Evolutionary conservation across 2,797 vertebrate species (phyloP).

Genomic region (Sebastes aleutianus): DNA sequence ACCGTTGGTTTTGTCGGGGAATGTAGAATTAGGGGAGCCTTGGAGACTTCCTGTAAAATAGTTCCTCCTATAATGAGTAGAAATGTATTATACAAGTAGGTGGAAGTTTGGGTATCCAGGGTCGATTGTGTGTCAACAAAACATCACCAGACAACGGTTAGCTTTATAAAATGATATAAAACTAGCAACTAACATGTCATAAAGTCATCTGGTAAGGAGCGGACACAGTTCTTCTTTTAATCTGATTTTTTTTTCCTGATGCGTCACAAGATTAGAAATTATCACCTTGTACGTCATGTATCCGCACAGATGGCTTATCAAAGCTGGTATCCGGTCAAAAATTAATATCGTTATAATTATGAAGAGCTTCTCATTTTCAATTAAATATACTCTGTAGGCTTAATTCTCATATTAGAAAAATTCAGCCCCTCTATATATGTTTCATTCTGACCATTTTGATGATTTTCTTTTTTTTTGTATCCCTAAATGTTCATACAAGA

Average conservation of each 20-base stretch:
- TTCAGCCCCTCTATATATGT: background rate
- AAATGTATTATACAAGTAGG: constrained; percentile 1
- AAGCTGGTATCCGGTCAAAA: background rate
- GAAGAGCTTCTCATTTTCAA: background rate
- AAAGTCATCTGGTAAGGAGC: background rate
- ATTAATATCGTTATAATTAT: background rate
- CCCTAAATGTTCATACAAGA: background rate
- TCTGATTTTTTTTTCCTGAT: background rate
- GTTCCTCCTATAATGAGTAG: constrained; percentile 15
- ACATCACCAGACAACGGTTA: background rate
- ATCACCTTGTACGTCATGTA: background rate
- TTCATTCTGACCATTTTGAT: background rate
- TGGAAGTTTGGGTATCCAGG: background rate
- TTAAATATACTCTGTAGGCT: background rate
- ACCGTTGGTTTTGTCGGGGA: background rate
- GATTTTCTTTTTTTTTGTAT: background rate
- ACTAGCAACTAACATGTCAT: background rate
- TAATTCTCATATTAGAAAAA: background rate
- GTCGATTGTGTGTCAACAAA: background rate
- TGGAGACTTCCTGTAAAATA: constrained; percentile 3
- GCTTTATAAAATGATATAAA: background rate
- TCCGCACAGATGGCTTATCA: constrained; percentile 4
- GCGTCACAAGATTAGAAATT: background rate
- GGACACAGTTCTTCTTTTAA: background rate
- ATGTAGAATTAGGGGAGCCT: background rate